Base-by-base conservation (phyloP, 2,888 invertebrate genomes). In the Scaptomyza flava region DNA sequence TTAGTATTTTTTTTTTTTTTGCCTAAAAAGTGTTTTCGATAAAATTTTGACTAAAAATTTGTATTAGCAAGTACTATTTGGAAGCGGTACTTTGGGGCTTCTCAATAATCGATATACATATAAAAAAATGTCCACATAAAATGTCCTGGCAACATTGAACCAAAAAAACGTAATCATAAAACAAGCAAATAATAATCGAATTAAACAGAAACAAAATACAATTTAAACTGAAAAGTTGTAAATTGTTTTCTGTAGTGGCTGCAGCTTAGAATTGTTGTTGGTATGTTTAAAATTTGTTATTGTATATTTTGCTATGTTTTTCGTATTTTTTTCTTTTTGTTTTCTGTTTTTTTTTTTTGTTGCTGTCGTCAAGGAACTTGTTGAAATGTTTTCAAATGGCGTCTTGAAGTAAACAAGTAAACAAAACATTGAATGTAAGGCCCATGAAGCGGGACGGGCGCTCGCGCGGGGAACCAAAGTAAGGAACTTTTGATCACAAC, bases 21-120 rank as follows among this genome's bases (percentile, higher is more conserved):
- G 76, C 81, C 87, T 86, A 83, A 84, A 86, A 74, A 57, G 53
- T 67, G 66, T 64, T 70, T 62, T 36, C 60, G 65, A 68, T 89
- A 90, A 90, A 90, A 90, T 90, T 90, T 90, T 75, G 76, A 89
- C 91, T 90, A 90, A 90, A 90, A 90, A 90, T 90, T 90, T 90
- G 73, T 81, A 79, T 90, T 90, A 90, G 89, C 90, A 71, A 76
- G 59, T 67, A 67, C 65, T 52, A 66, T 11, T 41, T 53, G 61
- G 58, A 66, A 66, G 62, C 70, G 53, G 50, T 66, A 57, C 52
- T 54, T 62, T 34, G 34, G 50, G 62, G 68, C 72, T 62, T 72
- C 61, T 50, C 63, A 57, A 58, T 52, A 12, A 34, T 50, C 20
- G 20, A 59, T 48, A n/a, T 36, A 46, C 34, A 53, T 48, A 50